Conservation (phyloP, 2,797 vertebrate species). For the Chromobotia macracanthus region DNA sequence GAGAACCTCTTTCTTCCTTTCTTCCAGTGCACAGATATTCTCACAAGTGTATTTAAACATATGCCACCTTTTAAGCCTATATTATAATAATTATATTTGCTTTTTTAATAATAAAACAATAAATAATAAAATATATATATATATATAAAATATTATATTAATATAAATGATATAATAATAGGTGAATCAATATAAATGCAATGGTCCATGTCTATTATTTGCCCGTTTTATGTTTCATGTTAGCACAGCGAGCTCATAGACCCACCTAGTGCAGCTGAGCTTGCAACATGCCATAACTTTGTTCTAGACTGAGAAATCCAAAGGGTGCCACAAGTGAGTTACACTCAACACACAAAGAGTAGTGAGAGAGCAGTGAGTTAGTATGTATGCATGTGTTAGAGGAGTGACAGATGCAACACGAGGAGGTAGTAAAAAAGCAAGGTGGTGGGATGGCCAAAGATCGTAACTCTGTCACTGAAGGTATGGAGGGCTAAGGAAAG, state of each 20-base stretch:
- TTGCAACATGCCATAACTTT: conserved; percentile 56
- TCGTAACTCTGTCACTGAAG: conserved; percentile 58
- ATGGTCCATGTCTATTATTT: background rate
- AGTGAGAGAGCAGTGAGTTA: conserved; percentile 40
- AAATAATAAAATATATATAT: too few species aligned
- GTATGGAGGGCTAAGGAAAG: conserved; percentile 58
- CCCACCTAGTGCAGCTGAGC: conserved; percentile 41
- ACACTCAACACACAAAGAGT: conserved; percentile 29
- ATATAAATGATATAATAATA: too few species aligned
- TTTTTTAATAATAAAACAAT: too few species aligned
- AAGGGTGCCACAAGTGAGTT: conserved; percentile 69
- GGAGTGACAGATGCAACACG: conserved; percentile 55
- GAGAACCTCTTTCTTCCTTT: background rate
- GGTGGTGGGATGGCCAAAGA: conserved; percentile 44
- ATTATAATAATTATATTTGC: background rate
- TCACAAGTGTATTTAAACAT: conserved; percentile 64
- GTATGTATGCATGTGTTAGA: conserved; percentile 32
- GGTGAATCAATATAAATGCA: conserved; percentile 49
- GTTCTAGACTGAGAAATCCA: conserved; percentile 59
- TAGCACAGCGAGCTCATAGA: conserved; percentile 6
- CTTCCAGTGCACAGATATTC: conserved; percentile 55
- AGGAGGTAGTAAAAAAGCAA: conserved; percentile 28
- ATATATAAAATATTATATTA: too few species aligned
- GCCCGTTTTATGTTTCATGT: background rate
- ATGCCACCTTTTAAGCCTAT: background rate